Evolutionary conservation across 1,140 invertebrate genomes (phyloP).

Genomic region (Patella vulgata): DNA sequence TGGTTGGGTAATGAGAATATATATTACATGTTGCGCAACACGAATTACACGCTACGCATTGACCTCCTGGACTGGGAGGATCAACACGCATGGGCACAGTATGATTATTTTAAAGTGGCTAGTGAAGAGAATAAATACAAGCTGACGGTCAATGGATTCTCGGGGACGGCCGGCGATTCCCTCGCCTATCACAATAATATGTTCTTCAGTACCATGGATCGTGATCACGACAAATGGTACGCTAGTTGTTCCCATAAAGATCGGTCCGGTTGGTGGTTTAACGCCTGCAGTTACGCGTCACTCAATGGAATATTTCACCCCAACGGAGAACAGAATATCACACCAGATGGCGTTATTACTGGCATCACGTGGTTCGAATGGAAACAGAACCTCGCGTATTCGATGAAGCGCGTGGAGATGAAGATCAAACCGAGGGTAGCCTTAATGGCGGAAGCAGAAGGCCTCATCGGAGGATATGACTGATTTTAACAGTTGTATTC

Average conservation of each 20-base stretch:
- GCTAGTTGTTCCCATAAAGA: conserved; percentile 74
- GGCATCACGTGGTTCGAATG: conserved; percentile 72
- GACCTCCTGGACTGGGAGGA: conserved; percentile 95
- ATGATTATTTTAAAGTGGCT: conserved; percentile 32
- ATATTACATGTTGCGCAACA: conserved; percentile 59
- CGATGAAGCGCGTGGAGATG: conserved; percentile 67
- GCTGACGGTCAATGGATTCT: conserved; percentile 88
- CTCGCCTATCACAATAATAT: conserved; percentile 71
- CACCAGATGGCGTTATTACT: conserved; percentile 48
- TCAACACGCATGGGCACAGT: conserved; percentile 72
- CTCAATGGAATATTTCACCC: conserved; percentile 72
- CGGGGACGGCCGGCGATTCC: conserved; percentile 81
- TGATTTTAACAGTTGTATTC: too few relatives aligned
- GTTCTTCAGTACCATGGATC: conserved; percentile 73
- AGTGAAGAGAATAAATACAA: conserved; percentile 83
- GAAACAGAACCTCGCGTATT: conserved; percentile 68
- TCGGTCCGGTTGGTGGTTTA: conserved; percentile 74
- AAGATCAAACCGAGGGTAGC: conserved; percentile 58
- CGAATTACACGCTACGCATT: conserved; percentile 87
- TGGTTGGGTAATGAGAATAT: conserved; percentile 69
- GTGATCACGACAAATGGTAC: conserved; percentile 71
- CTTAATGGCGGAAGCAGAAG: conserved; percentile 27
- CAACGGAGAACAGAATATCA: conserved; percentile 34
- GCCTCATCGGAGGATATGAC: too few relatives aligned
- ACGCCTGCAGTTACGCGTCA: conserved; percentile 73